phyloP scores from a whole-genome alignment of 2,113 vertebrate species.

The Puntigrus tetrazona region DNA sequence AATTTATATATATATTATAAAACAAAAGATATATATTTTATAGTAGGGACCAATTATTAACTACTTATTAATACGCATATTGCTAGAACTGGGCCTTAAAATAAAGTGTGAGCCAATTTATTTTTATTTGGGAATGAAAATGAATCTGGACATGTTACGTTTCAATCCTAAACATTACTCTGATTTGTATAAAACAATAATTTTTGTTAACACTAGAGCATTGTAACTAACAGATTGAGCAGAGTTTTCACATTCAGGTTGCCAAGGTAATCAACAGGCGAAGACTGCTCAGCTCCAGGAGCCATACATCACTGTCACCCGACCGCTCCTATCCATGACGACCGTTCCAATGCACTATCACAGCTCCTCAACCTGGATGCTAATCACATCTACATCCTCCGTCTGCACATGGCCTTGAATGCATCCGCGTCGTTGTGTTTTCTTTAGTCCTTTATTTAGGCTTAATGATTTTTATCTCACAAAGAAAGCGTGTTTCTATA shows the following conservation, averaged over 20 bases:
- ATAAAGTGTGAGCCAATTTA: not conserved
- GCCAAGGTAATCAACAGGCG: slow-evolving; percentile 73
- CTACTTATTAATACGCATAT: too few relatives aligned
- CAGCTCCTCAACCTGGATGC: slow-evolving; percentile 48
- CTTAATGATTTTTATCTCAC: not conserved
- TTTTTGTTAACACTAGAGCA: not conserved
- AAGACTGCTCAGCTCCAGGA: slow-evolving; percentile 65
- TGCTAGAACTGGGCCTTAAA: too few relatives aligned
- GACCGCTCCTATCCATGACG: slow-evolving; percentile 59
- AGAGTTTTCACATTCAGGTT: slow-evolving; percentile 52
- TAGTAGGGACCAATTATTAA: too few relatives aligned
- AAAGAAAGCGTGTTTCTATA: not conserved
- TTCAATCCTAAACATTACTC: not conserved
- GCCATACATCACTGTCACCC: slow-evolving; percentile 84
- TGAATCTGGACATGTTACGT: not conserved
- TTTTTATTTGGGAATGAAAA: not conserved
- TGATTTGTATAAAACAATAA: not conserved
- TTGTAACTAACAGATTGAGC: slow-evolving; percentile 52
- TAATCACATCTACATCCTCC: slow-evolving; percentile 44
- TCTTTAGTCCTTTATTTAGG: not conserved
- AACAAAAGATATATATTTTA: too few relatives aligned
- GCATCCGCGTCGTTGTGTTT: not conserved
- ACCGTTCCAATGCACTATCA: slow-evolving; percentile 57
- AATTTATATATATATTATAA: too few relatives aligned
- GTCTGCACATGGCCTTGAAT: slow-evolving; percentile 20